Percentiles rank a stretch among this genome's conserved stretches.
Conservation (phyloP, 1,140 invertebrate species). For the Neodiprion lecontei region DNA sequence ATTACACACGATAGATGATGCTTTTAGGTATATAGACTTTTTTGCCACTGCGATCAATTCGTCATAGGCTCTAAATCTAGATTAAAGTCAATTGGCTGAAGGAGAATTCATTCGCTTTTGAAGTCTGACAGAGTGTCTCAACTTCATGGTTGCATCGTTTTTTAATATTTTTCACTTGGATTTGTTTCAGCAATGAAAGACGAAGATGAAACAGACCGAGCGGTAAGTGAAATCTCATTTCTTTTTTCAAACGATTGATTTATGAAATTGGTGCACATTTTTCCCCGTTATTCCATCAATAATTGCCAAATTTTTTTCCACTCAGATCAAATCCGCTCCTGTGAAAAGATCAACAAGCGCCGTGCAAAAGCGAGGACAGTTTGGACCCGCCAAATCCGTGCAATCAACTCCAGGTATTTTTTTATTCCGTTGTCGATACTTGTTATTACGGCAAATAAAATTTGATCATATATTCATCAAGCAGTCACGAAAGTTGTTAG, state of each 20-base stretch:
- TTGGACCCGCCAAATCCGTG: constrained; percentile 50
- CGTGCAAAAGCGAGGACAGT: constrained; percentile 49
- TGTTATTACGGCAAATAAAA: not conserved
- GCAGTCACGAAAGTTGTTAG: not conserved
- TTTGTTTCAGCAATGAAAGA: constrained; percentile 52
- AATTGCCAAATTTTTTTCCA: constrained; percentile 1
- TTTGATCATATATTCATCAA: not conserved
- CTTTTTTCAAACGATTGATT: constrained; percentile 16
- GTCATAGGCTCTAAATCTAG: no score
- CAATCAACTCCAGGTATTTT: constrained; percentile 46
- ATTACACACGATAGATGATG: no score
- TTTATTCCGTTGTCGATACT: not conserved
- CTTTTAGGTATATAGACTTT: no score
- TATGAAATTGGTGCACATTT: not conserved
- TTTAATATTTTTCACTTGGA: constrained; percentile 14
- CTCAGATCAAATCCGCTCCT: constrained; percentile 53
- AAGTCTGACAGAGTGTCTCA: no score
- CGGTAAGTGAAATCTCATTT: constrained; percentile 42
- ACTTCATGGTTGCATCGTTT: constrained; percentile 4
- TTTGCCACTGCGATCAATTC: no score
- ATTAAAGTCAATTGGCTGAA: no score
- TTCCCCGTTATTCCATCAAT: constrained; percentile 20
- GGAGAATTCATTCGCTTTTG: no score
- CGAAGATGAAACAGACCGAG: constrained; percentile 52
- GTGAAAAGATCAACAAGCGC: constrained; percentile 46